phyloP scores from a whole-genome alignment of 2,888 invertebrate species.

The Teleogryllus oceanicus region DNA sequence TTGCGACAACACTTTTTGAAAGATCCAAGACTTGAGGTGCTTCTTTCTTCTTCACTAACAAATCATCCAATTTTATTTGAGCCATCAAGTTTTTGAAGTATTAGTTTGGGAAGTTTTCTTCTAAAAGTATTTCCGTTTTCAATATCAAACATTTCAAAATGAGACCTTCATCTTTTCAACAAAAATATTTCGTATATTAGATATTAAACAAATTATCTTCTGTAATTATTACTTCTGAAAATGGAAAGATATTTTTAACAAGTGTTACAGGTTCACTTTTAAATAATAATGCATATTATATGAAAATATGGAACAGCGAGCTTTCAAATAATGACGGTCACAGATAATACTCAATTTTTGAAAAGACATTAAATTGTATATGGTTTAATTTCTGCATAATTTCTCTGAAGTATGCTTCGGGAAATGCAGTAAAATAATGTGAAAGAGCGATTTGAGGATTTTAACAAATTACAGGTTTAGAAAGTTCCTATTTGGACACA shows the following conservation, averaged over 20 bases:
- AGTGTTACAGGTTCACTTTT: background rate
- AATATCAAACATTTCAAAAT: background rate
- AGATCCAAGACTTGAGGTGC: conserved; percentile 79
- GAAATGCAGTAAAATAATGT: too few species aligned
- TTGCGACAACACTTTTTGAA: conserved; percentile 71
- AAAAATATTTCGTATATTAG: background rate
- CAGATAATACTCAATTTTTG: too few species aligned
- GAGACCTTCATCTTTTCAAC: background rate
- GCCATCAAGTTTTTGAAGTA: conserved; percentile 21
- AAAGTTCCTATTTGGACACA: too few species aligned
- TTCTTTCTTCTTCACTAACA: conserved; percentile 81
- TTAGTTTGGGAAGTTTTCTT: background rate
- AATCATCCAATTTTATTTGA: conserved; percentile 75
- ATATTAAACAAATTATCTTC: background rate
- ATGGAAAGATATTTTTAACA: background rate
- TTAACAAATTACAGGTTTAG: too few species aligned
- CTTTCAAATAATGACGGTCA: too few species aligned
- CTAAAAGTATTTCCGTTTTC: background rate
- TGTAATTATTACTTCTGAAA: background rate
- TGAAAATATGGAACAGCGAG: too few species aligned
- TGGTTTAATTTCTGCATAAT: too few species aligned
- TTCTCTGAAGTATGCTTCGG: too few species aligned
- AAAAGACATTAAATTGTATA: too few species aligned
- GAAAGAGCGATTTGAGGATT: too few species aligned
- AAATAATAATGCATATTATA: too few species aligned